These are phyloP conservation scores for Drosophila ezoana DNA, from an alignment of 2,888 invertebrate genomes.

Conservation along the genomic window DNA sequence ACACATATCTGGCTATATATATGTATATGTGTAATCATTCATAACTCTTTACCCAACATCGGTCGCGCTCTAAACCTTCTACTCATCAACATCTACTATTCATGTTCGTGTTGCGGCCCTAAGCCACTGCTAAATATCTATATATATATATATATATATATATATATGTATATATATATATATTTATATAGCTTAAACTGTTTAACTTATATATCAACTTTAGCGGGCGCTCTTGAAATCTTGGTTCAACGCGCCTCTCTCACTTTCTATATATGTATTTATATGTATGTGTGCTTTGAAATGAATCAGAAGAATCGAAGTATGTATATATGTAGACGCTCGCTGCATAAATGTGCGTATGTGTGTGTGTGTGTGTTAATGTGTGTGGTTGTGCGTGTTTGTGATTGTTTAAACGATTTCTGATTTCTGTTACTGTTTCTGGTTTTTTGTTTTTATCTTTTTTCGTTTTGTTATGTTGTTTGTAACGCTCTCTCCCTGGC, in stretches of 20 bases:
- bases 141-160: conserved; percentile 32
- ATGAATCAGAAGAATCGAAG: conserved; percentile 69
- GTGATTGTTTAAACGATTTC: conserved; percentile 49
- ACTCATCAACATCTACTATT: conserved; percentile 40
- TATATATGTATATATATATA: conserved; percentile 28
- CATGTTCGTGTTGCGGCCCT: conserved; percentile 36
- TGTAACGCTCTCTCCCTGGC: conserved; percentile 73
- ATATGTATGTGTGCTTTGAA: conserved; percentile 57
- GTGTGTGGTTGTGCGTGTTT: conserved; percentile 40
- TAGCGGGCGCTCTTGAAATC: conserved; percentile 63
- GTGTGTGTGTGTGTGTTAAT: conserved; percentile 34
- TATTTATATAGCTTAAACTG: conserved; percentile 65
- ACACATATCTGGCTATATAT: conserved; percentile 28
- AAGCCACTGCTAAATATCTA: conserved; percentile 40
- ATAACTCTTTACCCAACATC: conserved; percentile 54
- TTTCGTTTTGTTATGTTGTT: conserved; percentile 64
- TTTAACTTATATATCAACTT: conserved; percentile 72
- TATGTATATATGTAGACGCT: conserved; percentile 47
- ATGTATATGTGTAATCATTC: conserved; percentile 28
- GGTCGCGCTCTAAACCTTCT: conserved; percentile 67
- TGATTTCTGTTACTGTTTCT: conserved; percentile 59
- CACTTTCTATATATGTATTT: conserved; percentile 47
- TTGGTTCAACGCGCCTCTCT: conserved; percentile 56
- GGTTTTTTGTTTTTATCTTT: conserved; percentile 50
- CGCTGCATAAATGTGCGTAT: conserved; percentile 45